Base-by-base conservation (phyloP, 2,113 vertebrate species). In the Hipposideros armiger region DNA sequence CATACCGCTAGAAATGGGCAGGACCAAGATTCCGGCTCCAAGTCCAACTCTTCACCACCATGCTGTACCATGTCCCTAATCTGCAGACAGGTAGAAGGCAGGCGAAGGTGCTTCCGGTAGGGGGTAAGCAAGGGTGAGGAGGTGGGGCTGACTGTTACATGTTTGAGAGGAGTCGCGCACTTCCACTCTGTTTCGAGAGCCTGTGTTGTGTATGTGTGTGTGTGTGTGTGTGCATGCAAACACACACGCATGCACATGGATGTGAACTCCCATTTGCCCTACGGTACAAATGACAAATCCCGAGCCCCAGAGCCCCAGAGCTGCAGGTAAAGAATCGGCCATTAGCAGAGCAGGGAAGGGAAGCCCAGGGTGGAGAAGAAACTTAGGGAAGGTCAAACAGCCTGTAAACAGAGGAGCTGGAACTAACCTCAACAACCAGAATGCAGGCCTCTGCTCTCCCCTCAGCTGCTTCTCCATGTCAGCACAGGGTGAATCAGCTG, bases 401-500 rank as follows among this genome's bases (percentile, higher is more conserved):
- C 58, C 45, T 47, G 40, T 58, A 28, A 24, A 58, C 66, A 45
- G 16, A 40, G 28, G 56, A 56, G 45, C 16, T 26, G 50, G 67
- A 54, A 84, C 42, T 19, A 30, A 72, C 22, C 15, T 58, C 15
- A 50, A 64, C 72, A 73, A 36, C n/a, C 73, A 83, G 86, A 89
- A 77, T 8, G 4, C 45, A 45, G 82, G 83, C 52, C 78, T 90
- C 95, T 67, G 19, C n/a, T 40, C 28, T 40, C 19, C 40, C 47
- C 74, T 87, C 90, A 45, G 86, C 28, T 58, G 90, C 87, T 56
- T 60, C 28, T 84, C 36, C 19, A 4, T 22, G 70, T 87, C 87
- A 87, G 91, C 32, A 24, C 40, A 3, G 92, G 52, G 83, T 95
- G 97, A 85, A 87, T 96, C 96, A 95, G 80, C 66, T 36, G 73